These are phyloP conservation scores for Rhagologus leucostigma DNA, from an alignment of 2,113 vertebrate species.

Conservation along the genomic window DNA sequence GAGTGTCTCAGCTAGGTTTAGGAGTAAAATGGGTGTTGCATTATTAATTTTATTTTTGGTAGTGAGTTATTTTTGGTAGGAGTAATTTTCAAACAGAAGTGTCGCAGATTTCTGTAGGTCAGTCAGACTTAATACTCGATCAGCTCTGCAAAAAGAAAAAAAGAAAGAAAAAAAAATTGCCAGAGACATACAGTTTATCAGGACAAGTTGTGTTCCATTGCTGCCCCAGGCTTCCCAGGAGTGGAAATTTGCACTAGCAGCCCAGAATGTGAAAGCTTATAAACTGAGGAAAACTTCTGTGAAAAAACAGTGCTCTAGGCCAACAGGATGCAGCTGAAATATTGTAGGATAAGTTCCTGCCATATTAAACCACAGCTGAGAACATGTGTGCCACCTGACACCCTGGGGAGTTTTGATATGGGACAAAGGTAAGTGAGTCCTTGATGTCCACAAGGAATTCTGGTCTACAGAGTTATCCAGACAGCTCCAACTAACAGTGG, in stretches of 20 bases:
- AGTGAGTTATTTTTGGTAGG: neutral
- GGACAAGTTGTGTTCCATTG: neutral
- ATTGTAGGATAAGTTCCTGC: neutral
- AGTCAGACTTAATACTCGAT: neutral
- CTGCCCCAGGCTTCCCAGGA: neutral
- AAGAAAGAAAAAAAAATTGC: neutral
- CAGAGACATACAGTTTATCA: neutral
- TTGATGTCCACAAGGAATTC: neutral
- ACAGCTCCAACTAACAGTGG: neutral
- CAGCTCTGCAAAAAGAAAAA: neutral
- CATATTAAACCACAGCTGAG: neutral
- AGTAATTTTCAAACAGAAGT: neutral
- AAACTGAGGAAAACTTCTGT: neutral
- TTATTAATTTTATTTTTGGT: neutral
- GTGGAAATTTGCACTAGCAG: neutral
- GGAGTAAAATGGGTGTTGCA: neutral
- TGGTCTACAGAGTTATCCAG: neutral
- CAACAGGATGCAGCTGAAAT: neutral
- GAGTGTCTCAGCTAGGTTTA: neutral
- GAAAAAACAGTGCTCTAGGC: neutral
- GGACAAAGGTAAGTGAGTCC: neutral
- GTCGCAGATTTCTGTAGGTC: neutral
- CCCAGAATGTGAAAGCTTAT: neutral
- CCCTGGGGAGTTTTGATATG: neutral
- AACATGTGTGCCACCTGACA: neutral